Percentiles rank a stretch among this genome's conserved stretches.
phyloP scores from a whole-genome alignment of 2,888 invertebrate species.

The Cheiracanthium punctorium region DNA sequence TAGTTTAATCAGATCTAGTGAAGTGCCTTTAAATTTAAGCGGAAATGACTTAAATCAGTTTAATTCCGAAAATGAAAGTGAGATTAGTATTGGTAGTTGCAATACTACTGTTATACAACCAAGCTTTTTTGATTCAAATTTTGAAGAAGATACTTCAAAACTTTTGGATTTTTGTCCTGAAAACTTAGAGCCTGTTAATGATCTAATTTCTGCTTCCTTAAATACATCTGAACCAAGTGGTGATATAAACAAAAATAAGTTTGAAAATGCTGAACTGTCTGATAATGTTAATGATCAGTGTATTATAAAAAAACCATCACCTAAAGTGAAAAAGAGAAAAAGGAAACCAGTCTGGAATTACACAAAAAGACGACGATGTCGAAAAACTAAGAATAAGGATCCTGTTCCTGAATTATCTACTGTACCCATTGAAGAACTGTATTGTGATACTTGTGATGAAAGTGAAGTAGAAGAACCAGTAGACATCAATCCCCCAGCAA shows the following conservation, averaged over 20 bases:
- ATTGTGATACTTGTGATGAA: background rate
- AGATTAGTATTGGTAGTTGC: background rate
- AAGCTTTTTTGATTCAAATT: background rate
- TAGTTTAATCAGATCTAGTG: background rate
- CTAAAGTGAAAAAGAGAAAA: background rate
- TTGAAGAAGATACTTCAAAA: too few species aligned
- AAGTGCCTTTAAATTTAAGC: background rate
- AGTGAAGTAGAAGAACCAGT: background rate
- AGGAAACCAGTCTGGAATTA: background rate
- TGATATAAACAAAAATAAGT: too few species aligned
- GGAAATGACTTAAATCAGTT: background rate
- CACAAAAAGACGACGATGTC: background rate
- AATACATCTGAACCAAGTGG: too few species aligned
- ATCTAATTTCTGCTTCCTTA: too few species aligned
- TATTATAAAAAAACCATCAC: too few species aligned
- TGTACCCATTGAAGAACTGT: background rate
- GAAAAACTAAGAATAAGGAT: background rate
- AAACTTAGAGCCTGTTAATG: too few species aligned
- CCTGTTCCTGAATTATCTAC: background rate
- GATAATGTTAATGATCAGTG: too few species aligned
- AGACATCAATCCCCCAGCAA: too few species aligned
- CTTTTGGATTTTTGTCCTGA: too few species aligned
- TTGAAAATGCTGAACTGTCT: too few species aligned
- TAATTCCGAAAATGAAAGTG: background rate
- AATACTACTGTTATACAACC: background rate